phyloP scores from a whole-genome alignment of 2,888 invertebrate genomes.

The Leptopterna dolabrata region DNA sequence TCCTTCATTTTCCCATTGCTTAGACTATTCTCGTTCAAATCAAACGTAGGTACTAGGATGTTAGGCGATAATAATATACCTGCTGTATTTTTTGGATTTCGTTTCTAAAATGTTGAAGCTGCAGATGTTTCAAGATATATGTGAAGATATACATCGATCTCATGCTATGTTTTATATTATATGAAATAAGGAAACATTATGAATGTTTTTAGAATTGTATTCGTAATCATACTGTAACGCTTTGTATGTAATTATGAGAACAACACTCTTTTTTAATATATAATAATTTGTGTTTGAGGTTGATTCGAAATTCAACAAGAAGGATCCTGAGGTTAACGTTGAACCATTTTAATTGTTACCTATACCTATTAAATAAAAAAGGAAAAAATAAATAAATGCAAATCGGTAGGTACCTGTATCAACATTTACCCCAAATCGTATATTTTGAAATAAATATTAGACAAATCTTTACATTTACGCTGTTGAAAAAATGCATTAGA shows the following conservation, averaged over 20 bases:
- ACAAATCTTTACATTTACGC: too few species aligned
- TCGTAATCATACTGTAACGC: conserved; percentile 41
- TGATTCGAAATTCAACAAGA: conserved; percentile 3
- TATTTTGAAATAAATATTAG: not conserved
- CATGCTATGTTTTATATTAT: conserved; percentile 14
- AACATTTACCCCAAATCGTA: not conserved
- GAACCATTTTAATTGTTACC: not conserved
- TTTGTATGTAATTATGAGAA: conserved; percentile 40
- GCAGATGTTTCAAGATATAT: conserved; percentile 39
- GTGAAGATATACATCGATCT: conserved; percentile 42
- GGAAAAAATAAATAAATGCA: too few species aligned
- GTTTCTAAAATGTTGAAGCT: conserved; percentile 25
- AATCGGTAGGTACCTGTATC: not conserved
- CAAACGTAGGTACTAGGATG: conserved; percentile 22
- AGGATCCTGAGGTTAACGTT: not conserved
- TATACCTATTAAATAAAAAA: not conserved
- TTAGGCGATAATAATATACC: not conserved
- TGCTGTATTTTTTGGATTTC: conserved; percentile 4
- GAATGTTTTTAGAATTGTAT: conserved; percentile 23
- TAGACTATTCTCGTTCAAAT: conserved; percentile 11
- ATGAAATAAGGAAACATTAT: conserved; percentile 13
- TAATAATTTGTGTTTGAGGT: not conserved
- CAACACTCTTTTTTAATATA: conserved; percentile 29
- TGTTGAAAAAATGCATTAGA: too few species aligned
- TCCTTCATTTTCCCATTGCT: conserved; percentile 31